Evolutionary conservation across 1,140 invertebrate species (phyloP).

Genomic region (Batillaria attramentaria): DNA sequence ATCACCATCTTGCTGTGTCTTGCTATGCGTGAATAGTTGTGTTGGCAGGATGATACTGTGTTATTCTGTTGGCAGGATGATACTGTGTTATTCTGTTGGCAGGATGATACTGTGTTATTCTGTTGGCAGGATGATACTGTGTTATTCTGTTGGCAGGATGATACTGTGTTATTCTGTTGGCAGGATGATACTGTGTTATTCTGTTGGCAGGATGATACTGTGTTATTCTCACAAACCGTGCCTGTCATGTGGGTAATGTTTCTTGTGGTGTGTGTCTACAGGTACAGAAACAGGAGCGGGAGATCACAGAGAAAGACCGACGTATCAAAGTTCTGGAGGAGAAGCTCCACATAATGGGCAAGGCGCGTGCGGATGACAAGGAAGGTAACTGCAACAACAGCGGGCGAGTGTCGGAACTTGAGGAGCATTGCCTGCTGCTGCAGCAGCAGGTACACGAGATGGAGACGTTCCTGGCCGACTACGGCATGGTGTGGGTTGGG

Average conservation of each 20-base stretch:
- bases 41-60: neutral
- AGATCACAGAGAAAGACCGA: constrained; percentile 38
- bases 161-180: no score
- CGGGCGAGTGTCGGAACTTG: neutral
- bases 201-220: no score
- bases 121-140: no score
- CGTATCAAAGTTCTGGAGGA: constrained; percentile 59
- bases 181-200: no score
- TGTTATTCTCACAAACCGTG: no score
- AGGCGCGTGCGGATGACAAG: constrained; percentile 40
- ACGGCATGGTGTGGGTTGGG: constrained; percentile 72
- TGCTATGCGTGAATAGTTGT: no score
- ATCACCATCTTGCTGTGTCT: no score
- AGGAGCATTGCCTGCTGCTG: constrained; percentile 63
- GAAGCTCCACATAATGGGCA: constrained; percentile 57
- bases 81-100: no score
- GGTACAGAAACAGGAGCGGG: constrained; percentile 49
- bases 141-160: no score
- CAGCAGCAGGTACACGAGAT: constrained; percentile 69
- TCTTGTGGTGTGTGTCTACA: neutral
- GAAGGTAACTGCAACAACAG: neutral
- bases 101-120: no score
- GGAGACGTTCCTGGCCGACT: constrained; percentile 70
- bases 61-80: no score
- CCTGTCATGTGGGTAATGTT: neutral